Percentiles rank a stretch among this genome's conserved stretches.
Evolutionary conservation across 2,888 invertebrate genomes (phyloP).

Genomic region (Epistrophella euchroma): DNA sequence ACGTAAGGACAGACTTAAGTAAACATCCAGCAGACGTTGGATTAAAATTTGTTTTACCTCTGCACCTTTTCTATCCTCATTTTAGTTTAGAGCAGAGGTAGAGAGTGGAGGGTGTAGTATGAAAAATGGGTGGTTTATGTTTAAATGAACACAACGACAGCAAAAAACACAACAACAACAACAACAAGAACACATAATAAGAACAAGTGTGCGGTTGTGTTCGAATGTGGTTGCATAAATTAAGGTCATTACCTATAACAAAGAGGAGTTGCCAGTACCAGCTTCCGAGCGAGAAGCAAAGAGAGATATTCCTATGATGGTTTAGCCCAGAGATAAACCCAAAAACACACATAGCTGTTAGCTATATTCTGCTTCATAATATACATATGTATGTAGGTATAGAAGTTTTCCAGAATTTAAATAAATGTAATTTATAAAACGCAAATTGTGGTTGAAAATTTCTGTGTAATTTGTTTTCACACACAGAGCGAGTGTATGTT

Average conservation of each 20-base stretch:
- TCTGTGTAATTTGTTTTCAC: constrained; percentile 68
- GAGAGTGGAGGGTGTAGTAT: background rate
- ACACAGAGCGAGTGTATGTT: constrained; percentile 8
- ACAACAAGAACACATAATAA: constrained; percentile 59
- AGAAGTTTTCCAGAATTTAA: constrained; percentile 40
- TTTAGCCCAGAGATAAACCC: constrained; percentile 6
- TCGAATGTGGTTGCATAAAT: constrained; percentile 70
- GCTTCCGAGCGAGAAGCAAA: background rate
- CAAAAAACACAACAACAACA: constrained; percentile 43
- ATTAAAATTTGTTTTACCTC: constrained; percentile 66
- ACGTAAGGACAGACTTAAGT: constrained; percentile 60
- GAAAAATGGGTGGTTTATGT: constrained; percentile 36
- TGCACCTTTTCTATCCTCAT: background rate
- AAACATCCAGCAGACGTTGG: constrained; percentile 68
- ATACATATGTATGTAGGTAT: background rate
- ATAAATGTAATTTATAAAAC: constrained; percentile 71
- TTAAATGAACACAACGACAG: constrained; percentile 70
- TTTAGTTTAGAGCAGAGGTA: background rate
- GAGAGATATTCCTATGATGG: background rate
- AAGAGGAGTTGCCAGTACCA: constrained; percentile 22
- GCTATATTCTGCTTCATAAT: background rate
- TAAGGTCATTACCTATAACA: constrained; percentile 62
- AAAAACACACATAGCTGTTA: background rate
- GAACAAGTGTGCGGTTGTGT: constrained; percentile 56
- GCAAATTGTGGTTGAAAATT: constrained; percentile 68